Conservation (phyloP, 1,140 invertebrate genomes). For the Forficula auricularia region DNA sequence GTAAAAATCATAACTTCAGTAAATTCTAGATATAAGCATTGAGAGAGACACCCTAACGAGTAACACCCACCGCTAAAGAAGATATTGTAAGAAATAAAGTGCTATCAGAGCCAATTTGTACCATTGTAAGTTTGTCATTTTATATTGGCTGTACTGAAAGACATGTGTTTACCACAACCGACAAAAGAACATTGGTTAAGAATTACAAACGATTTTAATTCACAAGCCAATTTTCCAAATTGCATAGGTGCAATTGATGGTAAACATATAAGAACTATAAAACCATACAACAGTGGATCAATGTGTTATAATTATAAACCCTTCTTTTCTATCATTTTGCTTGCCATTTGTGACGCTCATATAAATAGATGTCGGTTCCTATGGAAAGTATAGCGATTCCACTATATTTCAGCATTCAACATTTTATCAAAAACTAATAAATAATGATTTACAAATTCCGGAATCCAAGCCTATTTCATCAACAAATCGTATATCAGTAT, state of each 20-base stretch:
- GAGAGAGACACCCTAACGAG: too few relatives aligned
- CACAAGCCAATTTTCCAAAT: slow-evolving; percentile 20
- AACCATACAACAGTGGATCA: slow-evolving; percentile 17
- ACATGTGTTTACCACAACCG: slow-evolving; percentile 14
- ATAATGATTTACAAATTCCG: slow-evolving; percentile 7
- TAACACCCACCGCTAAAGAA: too few relatives aligned
- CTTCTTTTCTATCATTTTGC: slow-evolving; percentile 22
- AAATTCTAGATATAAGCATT: too few relatives aligned
- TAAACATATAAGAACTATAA: slow-evolving; percentile 19
- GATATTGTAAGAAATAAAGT: too few relatives aligned
- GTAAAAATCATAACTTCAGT: too few relatives aligned
- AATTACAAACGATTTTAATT: slow-evolving; percentile 17
- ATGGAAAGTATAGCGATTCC: slow-evolving; percentile 19
- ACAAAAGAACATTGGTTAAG: slow-evolving; percentile 17
- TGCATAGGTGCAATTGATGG: slow-evolving; percentile 22
- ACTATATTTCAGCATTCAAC: slow-evolving; percentile 14
- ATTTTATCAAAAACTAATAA: slow-evolving; percentile 5
- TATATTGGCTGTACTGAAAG: slow-evolving; percentile 18
- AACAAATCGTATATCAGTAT: slow-evolving; percentile 9
- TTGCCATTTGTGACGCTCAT: slow-evolving; percentile 24
- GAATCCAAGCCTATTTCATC: slow-evolving; percentile 4
- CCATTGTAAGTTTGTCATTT: slow-evolving; percentile 17
- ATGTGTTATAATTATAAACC: slow-evolving; percentile 23
- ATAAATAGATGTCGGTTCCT: slow-evolving; percentile 23
- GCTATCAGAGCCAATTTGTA: too few relatives aligned